Base-by-base conservation (phyloP, 2,888 invertebrate species). In the Dermolepida albohirtum region DNA sequence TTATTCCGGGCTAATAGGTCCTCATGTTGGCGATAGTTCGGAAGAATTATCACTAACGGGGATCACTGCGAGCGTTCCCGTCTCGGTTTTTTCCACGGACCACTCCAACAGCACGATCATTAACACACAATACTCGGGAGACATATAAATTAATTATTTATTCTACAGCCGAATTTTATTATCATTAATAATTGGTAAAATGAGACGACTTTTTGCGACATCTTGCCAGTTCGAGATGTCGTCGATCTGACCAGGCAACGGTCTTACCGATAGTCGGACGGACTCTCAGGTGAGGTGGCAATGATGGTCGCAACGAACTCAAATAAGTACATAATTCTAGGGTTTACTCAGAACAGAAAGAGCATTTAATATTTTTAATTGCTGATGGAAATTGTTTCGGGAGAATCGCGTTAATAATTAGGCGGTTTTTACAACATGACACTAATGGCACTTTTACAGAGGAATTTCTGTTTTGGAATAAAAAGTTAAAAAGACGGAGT, bases 141-240 rank as follows among this genome's bases (percentile, higher is more conserved):
- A 67, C 70, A 69, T 71, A 73, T 74, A 74, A 74, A 74, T 74
- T 74, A 74, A 74, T 74, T 73, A 72, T 70, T 69, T 73, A 71
- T 71, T 69, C 68, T 66, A 68, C 70, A 66, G 67, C 68, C 69
- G 74, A 74, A 73, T 74, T 71, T 72, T 74, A 74, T 74, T 74
- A 74, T 70, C 74, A 73, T 74, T 74, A 73, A 73, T 74, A 73
- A 73, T 74, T 74, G 73, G 72, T 64, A 66, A 73, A 74, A 72
- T 72, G 71, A 71, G 70, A 51, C 69, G 51, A 62, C 65, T 69
- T 69, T 69, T 69, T 69, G 65, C 39, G 16, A 34, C 16, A 27
- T 29, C 17, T 40, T 14, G 40, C 49, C 47, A 51, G 51, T 29
- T 16, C 49, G 22, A 51, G 22, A 22, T 27, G 51, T 16, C 51